phyloP scores from a whole-genome alignment of 2,888 invertebrate genomes.

The Microctonus aethiopoides region DNA sequence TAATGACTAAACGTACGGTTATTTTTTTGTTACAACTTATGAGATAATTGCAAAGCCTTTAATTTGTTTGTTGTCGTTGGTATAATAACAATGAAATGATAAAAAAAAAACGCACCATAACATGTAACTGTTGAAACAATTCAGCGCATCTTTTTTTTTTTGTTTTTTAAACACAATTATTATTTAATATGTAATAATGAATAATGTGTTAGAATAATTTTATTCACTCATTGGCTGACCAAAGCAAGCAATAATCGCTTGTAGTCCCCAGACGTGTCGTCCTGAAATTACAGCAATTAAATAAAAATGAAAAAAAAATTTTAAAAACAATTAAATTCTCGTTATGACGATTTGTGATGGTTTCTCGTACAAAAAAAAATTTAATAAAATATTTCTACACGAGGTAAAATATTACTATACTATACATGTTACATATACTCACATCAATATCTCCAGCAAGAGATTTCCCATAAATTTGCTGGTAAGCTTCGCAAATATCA shows the following conservation, averaged over 20 bases:
- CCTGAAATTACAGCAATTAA: conserved; percentile 70
- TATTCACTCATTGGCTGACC: conserved; percentile 62
- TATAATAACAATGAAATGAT: background rate
- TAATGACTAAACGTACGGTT: conserved; percentile 5
- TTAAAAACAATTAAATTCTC: background rate
- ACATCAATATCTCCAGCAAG: conserved; percentile 87
- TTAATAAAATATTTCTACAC: background rate
- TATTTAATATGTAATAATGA: background rate
- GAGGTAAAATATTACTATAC: background rate
- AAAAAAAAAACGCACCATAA: background rate
- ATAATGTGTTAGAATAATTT: background rate
- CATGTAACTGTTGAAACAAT: background rate
- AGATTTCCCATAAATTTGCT: conserved; percentile 79
- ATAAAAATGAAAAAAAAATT: conserved; percentile 45
- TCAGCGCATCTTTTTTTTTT: background rate
- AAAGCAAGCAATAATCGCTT: conserved; percentile 84
- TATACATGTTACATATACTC: conserved; percentile 52
- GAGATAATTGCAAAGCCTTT: background rate
- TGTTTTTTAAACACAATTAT: conserved; percentile 8
- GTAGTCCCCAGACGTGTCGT: conserved; percentile 89
- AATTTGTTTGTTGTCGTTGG: background rate
- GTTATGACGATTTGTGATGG: conserved; percentile 4
- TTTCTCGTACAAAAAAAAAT: conserved; percentile 6
- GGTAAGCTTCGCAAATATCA: conserved; percentile 85
- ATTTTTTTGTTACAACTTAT: background rate